Evolutionary conservation across 2,888 invertebrate species (phyloP), one percentile per base, ranked within the genome.

Genomic region (Latheticus oryzae): DNA sequence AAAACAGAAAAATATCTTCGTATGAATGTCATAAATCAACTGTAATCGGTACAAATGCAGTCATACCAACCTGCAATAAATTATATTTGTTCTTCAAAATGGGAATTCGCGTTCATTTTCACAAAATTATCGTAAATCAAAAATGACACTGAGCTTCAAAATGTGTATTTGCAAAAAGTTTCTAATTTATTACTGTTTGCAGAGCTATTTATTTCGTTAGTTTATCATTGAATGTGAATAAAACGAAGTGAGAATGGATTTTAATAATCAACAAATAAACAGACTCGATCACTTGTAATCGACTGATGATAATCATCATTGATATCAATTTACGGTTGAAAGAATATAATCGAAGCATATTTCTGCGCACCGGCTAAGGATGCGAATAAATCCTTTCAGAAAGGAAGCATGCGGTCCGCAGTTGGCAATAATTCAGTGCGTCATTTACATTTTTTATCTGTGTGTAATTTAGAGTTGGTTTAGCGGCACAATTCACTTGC

Each of bases 91-190:
- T 76, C 76, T 75, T 76, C 75, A 75, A 76, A 76, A 76, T 73
- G 74, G 76, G 75, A 74, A 75, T 75, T 71, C 70, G 71, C 76
- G 76, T 76, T 76, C 75, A 76, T 76, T 76, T 76, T 76, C 76
- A 76, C 76, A 73, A 76, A 76, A 76, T 76, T 76, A 76, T 72
- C 76, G 76, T 76, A 76, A 76, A 76, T 76, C 76, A 76, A 72
- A 70, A 72, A 65, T 73, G 76, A 76, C 76, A 71, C 68, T 73
- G 73, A 76, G 75, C 76, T 75, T 76, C 75, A 76, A 75, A 76
- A 73, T 73, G 74, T 72, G 73, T 69, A 69, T 69, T 67, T 64
- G 64, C 65, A 67, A 70, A 71, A 73, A 72, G 64, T 71, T 72
- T 70, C 68, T 70, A 72, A 73, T 73, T 73, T 73, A 73, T 73